These are phyloP conservation scores for Temnothorax rugatulus DNA, from an alignment of 2,888 invertebrate species.

Conservation along the genomic window DNA sequence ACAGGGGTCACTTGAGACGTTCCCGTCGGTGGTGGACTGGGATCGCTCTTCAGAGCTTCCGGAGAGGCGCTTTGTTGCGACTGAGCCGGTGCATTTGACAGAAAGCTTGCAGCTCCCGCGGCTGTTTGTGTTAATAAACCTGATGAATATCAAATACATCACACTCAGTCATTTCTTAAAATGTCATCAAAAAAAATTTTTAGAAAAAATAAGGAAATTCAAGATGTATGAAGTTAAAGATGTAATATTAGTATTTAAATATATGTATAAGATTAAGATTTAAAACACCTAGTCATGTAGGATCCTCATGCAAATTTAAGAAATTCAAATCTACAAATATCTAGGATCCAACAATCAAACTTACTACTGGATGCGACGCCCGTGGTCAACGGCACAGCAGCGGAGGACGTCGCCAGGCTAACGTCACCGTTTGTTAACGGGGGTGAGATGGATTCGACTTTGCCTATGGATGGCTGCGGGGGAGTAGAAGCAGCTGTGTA, in stretches of 20 bases:
- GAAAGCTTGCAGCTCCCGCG: conserved; percentile 73
- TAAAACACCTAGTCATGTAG: background rate
- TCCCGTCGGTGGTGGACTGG: conserved; percentile 80
- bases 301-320: background rate
- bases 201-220: background rate
- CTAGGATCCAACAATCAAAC: conserved; percentile 45
- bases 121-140: conserved; percentile 78
- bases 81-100: conserved; percentile 73
- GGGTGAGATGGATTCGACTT: conserved; percentile 78
- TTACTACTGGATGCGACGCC: conserved; percentile 78
- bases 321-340: background rate
- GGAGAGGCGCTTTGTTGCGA: conserved; percentile 65
- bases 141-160: conserved; percentile 60
- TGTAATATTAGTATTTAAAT: conserved; percentile 12
- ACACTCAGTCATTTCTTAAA: background rate
- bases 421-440: conserved; percentile 78
- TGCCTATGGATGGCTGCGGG: conserved; percentile 81
- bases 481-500: conserved; percentile 88
- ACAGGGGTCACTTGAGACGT: conserved; percentile 80
- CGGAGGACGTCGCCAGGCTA: conserved; percentile 73
- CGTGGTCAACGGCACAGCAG: conserved; percentile 74
- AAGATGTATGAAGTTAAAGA: background rate
- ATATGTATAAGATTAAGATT: background rate
- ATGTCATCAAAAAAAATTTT: background rate
- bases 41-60: conserved; percentile 82